Conservation (phyloP, 2,113 vertebrate genomes). For the Chlamydotis undulata region DNA sequence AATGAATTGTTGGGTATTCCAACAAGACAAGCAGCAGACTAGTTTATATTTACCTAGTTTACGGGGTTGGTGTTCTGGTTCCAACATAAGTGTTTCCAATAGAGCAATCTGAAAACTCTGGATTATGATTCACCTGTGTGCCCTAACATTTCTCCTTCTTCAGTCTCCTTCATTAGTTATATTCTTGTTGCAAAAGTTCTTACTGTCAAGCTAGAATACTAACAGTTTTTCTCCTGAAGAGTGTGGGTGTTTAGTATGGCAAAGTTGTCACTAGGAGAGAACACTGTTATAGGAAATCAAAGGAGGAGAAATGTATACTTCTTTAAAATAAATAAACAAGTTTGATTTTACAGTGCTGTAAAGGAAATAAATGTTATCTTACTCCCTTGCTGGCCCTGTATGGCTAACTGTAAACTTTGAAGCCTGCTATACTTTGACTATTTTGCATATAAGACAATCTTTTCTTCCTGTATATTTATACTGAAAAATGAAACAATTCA, state of each 20-base stretch:
- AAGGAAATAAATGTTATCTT: not conserved
- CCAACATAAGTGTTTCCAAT: not conserved
- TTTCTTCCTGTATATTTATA: conserved; percentile 27
- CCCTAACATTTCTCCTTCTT: not conserved
- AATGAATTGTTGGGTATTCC: not conserved
- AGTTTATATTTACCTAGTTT: not conserved
- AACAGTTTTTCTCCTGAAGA: not conserved
- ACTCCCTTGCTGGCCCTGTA: not conserved
- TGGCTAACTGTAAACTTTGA: not conserved
- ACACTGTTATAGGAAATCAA: not conserved
- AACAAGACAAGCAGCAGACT: not conserved
- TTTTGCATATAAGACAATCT: not conserved
- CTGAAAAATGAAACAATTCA: conserved; percentile 30
- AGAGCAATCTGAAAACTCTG: not conserved
- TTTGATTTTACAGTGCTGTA: not conserved
- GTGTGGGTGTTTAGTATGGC: not conserved
- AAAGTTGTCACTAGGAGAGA: not conserved
- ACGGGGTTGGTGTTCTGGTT: not conserved
- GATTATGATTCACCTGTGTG: not conserved
- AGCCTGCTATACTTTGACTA: not conserved
- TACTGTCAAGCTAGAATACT: not conserved
- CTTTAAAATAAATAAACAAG: not conserved
- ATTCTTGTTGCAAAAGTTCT: not conserved
- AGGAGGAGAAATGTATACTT: not conserved
- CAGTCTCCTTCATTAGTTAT: not conserved